Evolutionary conservation across 1,140 invertebrate species (phyloP), one percentile per base, ranked within the genome.

Genomic region (Daktulosphaira vitifoliae): DNA sequence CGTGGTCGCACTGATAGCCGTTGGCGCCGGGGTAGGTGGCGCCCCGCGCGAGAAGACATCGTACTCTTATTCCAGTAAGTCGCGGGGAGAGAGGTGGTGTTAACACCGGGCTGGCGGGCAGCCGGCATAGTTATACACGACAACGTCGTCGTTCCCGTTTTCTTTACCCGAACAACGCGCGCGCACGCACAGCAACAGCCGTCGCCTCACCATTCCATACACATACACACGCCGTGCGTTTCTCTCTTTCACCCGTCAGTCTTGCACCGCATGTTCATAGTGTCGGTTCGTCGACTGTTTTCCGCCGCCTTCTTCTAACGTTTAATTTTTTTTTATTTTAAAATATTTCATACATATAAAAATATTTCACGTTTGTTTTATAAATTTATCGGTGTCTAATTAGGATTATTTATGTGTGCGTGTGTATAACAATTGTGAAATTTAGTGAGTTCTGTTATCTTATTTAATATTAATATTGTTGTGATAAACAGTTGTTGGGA

Each of bases 21-120:
- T n/a, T 62, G 56, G 56, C 56, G 56, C 56, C 42, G 16, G 56
- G 56, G 56, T 48, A 62, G 42, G 56, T 62, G 56, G 56, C 56
- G 56, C 56, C 42, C 42, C 56, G 42, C 29, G 56, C 56, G 56
- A 26, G 42, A 25, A 46, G 56, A 62, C 56, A n/a, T 23, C 38
- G 42, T 62, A 62, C 56, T 62, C n/a, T n/a, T n/a, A n/a, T n/a
- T n/a, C 56, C 4, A 5, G 11, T 3, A n/a, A 23, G 42, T 15
- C 16, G 25, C 39, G 11, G 39, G 11, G 25, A 22, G 37, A 37
- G 3, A 11, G 37, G 37, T 5, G 53, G 42, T 6, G 39, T 6
- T 8, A 15, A 25, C 56, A 16, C 9, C 56, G 56, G 39, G 56
- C 56, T 18, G 42, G 25, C 53, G 53, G 48, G 29, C 29, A 11